These are phyloP conservation scores for Diadophis punctatus DNA, from an alignment of 2,113 vertebrate species.

Conservation along the genomic window DNA sequence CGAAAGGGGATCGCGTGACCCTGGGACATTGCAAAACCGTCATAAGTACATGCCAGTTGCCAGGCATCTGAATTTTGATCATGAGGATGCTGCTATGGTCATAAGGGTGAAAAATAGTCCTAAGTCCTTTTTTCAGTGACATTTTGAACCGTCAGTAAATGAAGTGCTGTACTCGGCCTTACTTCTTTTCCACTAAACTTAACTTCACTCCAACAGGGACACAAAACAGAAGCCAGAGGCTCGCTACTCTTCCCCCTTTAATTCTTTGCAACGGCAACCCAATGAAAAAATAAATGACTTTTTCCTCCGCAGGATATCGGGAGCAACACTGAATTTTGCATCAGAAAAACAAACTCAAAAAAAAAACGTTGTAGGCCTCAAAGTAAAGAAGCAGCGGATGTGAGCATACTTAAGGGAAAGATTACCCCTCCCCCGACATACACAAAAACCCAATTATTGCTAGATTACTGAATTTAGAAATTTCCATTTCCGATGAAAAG, in stretches of 20 bases:
- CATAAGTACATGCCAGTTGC: too few relatives aligned
- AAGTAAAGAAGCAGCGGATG: neutral
- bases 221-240: neutral
- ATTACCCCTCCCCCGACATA: neutral
- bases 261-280: neutral
- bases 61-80: neutral
- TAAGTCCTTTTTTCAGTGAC: neutral
- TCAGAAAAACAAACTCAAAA: neutral
- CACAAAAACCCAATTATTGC: neutral
- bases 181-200: neutral
- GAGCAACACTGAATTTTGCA: neutral
- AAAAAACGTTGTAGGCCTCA: neutral
- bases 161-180: neutral
- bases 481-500: neutral
- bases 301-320: neutral
- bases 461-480: neutral
- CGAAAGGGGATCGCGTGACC: too few relatives aligned
- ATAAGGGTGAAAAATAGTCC: neutral
- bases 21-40: too few relatives aligned
- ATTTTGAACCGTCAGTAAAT: neutral
- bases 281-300: neutral
- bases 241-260: neutral
- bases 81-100: neutral
- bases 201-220: neutral
- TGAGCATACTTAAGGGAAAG: neutral